Evolutionary conservation across 2,797 vertebrate species (phyloP), one percentile per base, ranked within the genome.

Genomic region (Scleropages formosus): DNA sequence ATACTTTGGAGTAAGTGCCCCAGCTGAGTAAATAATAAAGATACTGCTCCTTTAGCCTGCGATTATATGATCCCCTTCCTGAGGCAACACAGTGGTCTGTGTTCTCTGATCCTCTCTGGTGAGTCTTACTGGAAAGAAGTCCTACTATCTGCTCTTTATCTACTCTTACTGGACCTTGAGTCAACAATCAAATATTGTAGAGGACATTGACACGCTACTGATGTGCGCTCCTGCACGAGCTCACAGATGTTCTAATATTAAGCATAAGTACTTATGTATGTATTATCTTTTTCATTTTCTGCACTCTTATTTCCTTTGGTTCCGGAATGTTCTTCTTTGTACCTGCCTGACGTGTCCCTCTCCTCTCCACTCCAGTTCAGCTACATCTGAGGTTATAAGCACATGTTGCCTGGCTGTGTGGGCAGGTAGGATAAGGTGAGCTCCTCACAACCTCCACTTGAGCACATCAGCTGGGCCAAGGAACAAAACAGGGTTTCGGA

Each of bases 71-170:
- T 70, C 20, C 13, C 63, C 24, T 53, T 60, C 47, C 53, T 76
- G 65, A 63, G 31, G 18, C 26, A 20, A 31, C 31, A 51, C 59
- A 70, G 51, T 18, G 59, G 44, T 44, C 44, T 4, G 27, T 62
- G n/a, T 49, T 24, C 58, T 44, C 53, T 15, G 7, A 62, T 47
- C 20, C 44, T 73, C 22, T 63, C 16, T 73, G 59, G 59, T 26
- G 39, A 49, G 39, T 27, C 60, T 76, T 79, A 56, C 75, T 76
- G 72, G 39, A 77, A 73, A 75, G 46, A 18, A 51, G 62, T 72
- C 66, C 0, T 60, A 67, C 71, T 62, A 27, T 63, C n/a, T 51
- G 39, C 75, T 26, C 64, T 80, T 66, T 44, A 77, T 72, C 31
- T 49, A 47, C 24, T 49, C 16, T 69, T 53, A 31, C 11, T 51